These are phyloP conservation scores for Ochotona princeps DNA, from an alignment of 2,113 vertebrate genomes.

Conservation along the genomic window DNA sequence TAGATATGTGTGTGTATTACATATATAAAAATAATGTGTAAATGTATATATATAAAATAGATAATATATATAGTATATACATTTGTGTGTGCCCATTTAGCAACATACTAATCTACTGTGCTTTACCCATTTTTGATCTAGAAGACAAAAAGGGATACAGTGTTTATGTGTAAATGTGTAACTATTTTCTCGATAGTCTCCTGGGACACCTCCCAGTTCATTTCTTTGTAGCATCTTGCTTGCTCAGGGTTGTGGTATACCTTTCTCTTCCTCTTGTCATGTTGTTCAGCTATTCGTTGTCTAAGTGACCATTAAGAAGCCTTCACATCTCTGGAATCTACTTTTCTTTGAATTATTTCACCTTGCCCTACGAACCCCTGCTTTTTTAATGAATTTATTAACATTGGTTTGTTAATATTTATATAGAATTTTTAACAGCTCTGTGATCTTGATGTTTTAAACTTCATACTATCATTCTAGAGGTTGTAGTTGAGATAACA, in stretches of 20 bases:
- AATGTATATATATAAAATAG: no score
- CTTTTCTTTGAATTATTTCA: background rate
- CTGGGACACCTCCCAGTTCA: background rate
- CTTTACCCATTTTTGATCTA: background rate
- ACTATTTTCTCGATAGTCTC: background rate
- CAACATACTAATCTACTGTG: background rate
- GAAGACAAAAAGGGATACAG: background rate
- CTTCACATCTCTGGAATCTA: background rate
- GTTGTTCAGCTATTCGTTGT: background rate
- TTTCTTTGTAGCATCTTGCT: background rate
- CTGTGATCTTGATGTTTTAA: background rate
- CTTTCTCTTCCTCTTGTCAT: background rate
- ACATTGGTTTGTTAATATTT: background rate
- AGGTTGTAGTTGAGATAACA: background rate
- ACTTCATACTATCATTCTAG: background rate
- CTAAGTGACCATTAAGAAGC: background rate
- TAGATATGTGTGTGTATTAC: background rate
- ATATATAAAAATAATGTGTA: no score
- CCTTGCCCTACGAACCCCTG: background rate
- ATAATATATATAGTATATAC: background rate
- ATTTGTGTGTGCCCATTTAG: background rate
- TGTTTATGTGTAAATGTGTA: background rate
- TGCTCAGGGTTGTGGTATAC: background rate
- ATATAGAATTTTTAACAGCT: background rate
- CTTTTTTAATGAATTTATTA: constrained; percentile 17